Evolutionary conservation across 92 coral and sea anemone species (phyloP).

Genomic region (Umimayanthus chanpuru): DNA sequence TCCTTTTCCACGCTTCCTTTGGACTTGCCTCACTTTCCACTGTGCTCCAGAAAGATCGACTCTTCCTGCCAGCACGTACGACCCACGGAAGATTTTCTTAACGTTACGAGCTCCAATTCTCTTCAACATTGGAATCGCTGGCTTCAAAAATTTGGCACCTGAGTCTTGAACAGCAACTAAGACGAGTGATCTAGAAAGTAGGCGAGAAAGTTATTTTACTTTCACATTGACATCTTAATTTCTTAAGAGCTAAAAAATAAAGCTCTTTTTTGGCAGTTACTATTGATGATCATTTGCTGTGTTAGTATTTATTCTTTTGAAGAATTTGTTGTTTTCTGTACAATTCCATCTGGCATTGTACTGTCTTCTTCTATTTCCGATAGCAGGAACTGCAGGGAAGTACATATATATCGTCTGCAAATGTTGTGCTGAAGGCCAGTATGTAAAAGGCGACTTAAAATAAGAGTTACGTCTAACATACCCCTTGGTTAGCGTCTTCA

Average conservation of each 20-base stretch:
- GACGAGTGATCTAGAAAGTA: constrained; percentile 4
- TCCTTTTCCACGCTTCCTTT: constrained; percentile 28
- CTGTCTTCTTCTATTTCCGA: no score
- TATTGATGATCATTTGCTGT: no score
- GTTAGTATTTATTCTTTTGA: no score
- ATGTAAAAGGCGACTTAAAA: no score
- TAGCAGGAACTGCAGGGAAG: no score
- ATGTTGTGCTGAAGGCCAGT: no score
- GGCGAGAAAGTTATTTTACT: background rate
- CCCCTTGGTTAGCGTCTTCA: constrained; percentile 24
- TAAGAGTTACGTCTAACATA: background rate
- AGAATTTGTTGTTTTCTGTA: no score
- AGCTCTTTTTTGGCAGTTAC: no score
- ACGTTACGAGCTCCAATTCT: constrained; percentile 24
- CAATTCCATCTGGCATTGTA: no score
- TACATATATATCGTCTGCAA: no score
- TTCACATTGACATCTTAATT: no score
- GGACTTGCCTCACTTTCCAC: constrained; percentile 19
- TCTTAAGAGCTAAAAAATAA: no score
- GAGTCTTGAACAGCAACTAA: constrained; percentile 37
- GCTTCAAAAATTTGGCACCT: constrained; percentile 9
- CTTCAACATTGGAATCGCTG: constrained; percentile 40
- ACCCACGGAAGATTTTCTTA: constrained; percentile 38
- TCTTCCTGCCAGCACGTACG: constrained; percentile 31
- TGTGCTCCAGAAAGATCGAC: constrained; percentile 7